A percentile compares a stretch with the other conserved stretches of the same genome.
Evolutionary conservation across 2,888 invertebrate genomes (phyloP).

Genomic region (Himalopsyche tibetana): DNA sequence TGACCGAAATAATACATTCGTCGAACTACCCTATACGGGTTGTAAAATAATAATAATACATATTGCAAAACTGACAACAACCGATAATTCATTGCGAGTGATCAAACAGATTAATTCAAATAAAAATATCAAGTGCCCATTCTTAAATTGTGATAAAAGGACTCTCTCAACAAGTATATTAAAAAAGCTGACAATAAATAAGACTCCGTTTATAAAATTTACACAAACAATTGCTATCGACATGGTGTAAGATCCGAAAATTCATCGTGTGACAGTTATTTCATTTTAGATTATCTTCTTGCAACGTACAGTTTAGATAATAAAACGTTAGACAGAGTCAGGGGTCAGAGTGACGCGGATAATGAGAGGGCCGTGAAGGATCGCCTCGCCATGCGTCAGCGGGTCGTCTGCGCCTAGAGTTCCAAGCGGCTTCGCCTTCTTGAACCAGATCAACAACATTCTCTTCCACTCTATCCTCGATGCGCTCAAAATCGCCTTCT

Average conservation of each 20-base stretch:
- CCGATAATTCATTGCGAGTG: background rate
- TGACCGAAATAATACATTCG: background rate
- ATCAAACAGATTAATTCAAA: background rate
- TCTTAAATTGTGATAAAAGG: too few relatives aligned
- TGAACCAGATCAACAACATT: background rate
- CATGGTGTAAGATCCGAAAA: too few relatives aligned
- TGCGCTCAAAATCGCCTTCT: slow-evolving; percentile 37
- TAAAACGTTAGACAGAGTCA: background rate
- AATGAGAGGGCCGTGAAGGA: background rate
- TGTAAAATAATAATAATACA: slow-evolving; percentile 11
- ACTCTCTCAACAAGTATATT: too few relatives aligned
- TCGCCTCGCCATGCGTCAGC: background rate
- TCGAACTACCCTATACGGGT: too few relatives aligned
- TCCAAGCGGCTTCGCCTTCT: slow-evolving; percentile 17
- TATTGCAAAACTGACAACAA: slow-evolving; percentile 15
- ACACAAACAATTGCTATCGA: too few relatives aligned
- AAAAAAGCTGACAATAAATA: too few relatives aligned
- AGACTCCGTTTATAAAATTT: too few relatives aligned
- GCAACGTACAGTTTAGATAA: background rate
- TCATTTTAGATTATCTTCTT: background rate
- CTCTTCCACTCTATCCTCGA: background rate
- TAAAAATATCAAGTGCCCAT: too few relatives aligned
- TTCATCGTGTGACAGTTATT: too few relatives aligned
- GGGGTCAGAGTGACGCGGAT: background rate
- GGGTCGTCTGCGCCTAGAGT: slow-evolving; percentile 1